Conservation (phyloP, 2,797 vertebrate species). For the Paguma larvata region DNA sequence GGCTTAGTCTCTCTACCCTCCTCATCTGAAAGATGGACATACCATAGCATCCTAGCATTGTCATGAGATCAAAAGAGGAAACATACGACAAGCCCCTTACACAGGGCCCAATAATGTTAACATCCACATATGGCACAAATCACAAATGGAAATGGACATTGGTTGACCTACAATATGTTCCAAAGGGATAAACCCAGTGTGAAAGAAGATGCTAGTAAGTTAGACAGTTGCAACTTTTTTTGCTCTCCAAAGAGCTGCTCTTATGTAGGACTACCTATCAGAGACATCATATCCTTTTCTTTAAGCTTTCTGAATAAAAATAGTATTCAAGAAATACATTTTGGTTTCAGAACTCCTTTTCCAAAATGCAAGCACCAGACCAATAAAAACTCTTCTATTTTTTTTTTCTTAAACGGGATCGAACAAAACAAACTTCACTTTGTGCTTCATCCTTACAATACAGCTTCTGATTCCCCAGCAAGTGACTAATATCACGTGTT, state of each 20-base stretch:
- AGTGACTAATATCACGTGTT: background rate
- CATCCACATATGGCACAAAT: background rate
- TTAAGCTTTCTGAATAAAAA: background rate
- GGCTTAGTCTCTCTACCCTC: background rate
- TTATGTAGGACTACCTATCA: background rate
- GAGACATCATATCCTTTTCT: background rate
- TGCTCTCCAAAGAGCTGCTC: background rate
- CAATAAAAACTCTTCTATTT: background rate
- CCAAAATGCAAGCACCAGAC: slow-evolving; percentile 3
- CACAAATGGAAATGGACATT: background rate
- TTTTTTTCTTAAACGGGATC: background rate
- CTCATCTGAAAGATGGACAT: background rate
- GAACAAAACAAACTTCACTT: slow-evolving; percentile 5
- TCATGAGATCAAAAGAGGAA: background rate
- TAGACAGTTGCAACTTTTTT: background rate
- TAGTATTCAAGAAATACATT: background rate
- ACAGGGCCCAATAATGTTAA: background rate
- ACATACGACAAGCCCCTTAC: background rate
- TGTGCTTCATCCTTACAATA: slow-evolving; percentile 1
- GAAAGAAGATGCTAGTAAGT: background rate
- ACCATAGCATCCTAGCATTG: background rate
- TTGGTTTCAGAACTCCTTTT: slow-evolving; percentile 45
- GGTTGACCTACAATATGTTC: background rate
- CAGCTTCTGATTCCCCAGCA: background rate
- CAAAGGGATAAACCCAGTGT: background rate